Conservation (phyloP, 1,140 invertebrate genomes). For the Paracyclopina nana region DNA sequence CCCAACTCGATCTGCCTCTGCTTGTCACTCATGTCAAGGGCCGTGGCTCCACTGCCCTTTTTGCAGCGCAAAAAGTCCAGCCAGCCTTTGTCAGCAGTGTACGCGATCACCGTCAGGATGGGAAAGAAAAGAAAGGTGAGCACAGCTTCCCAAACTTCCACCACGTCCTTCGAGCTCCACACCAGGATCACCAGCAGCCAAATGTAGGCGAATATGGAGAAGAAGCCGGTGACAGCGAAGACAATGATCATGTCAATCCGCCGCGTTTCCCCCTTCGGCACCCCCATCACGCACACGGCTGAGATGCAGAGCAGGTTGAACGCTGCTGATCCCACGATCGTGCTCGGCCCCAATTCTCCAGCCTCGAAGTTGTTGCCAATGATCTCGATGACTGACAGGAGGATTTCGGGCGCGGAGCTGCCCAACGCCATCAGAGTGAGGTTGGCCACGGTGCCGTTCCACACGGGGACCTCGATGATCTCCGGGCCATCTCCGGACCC, state of each 20-base stretch:
- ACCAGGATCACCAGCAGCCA: conserved; percentile 40
- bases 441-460: conserved; percentile 47
- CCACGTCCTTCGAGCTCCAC: conserved; percentile 24
- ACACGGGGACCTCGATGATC: conserved; percentile 27
- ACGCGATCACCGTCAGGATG: conserved; percentile 31
- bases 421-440: conserved; percentile 46
- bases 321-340: conserved; percentile 44
- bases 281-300: conserved; percentile 35
- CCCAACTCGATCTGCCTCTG: conserved; percentile 30
- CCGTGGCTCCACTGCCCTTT: conserved; percentile 16
- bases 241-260: conserved; percentile 25
- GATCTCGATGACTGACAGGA: conserved; percentile 38
- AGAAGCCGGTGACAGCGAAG: conserved; percentile 35
- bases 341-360: conserved; percentile 38
- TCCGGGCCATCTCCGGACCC: conserved; percentile 23
- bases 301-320: conserved; percentile 41
- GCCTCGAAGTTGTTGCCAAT: conserved; percentile 34
- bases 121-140: conserved; percentile 40
- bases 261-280: conserved; percentile 31
- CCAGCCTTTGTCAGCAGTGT: conserved; percentile 32
- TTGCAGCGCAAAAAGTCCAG: conserved; percentile 21
- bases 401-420: conserved; percentile 41
- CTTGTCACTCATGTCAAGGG: conserved; percentile 22
- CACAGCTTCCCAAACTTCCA: conserved; percentile 41
- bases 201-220: conserved; percentile 40